These are phyloP conservation scores for Gobius niger DNA, from an alignment of 2,113 vertebrate genomes.

Conservation along the genomic window DNA sequence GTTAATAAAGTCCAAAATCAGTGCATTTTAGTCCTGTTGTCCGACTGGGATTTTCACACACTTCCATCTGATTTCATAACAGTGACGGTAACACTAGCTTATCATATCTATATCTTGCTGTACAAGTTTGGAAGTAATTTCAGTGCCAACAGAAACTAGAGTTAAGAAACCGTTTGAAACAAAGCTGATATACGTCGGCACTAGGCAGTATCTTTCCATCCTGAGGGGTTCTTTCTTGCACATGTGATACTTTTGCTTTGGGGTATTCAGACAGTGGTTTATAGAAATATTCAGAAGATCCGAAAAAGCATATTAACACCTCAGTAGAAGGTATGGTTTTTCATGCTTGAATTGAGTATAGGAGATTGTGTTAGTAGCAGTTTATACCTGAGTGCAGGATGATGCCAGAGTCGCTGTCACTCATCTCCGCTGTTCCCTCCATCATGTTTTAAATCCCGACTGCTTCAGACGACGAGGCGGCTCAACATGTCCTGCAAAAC, in stretches of 20 bases:
- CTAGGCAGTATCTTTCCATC: too few relatives aligned
- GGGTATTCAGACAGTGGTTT: too few relatives aligned
- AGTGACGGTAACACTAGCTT: not conserved
- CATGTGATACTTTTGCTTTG: not conserved
- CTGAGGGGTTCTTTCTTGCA: not conserved
- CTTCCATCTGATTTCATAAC: not conserved
- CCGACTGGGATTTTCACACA: not conserved
- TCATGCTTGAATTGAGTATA: too few relatives aligned
- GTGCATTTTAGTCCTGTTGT: not conserved
- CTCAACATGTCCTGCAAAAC: slow-evolving; percentile 55
- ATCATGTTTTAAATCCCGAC: slow-evolving; percentile 57
- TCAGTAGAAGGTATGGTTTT: too few relatives aligned
- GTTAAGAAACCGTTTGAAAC: not conserved
- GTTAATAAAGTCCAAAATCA: not conserved
- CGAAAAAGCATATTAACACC: too few relatives aligned
- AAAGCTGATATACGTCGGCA: not conserved
- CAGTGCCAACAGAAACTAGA: slow-evolving; percentile 7
- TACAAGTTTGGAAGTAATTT: not conserved
- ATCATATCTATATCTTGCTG: not conserved
- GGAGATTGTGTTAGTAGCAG: not conserved
- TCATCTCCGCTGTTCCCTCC: slow-evolving; percentile 84
- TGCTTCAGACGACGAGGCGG: slow-evolving; percentile 23
- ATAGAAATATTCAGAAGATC: too few relatives aligned
- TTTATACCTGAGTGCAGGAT: slow-evolving; percentile 85
- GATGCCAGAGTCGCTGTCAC: slow-evolving; percentile 86